These are phyloP conservation scores for Leucophenga maculata DNA, from an alignment of 2,888 invertebrate genomes.

Conservation along the genomic window DNA sequence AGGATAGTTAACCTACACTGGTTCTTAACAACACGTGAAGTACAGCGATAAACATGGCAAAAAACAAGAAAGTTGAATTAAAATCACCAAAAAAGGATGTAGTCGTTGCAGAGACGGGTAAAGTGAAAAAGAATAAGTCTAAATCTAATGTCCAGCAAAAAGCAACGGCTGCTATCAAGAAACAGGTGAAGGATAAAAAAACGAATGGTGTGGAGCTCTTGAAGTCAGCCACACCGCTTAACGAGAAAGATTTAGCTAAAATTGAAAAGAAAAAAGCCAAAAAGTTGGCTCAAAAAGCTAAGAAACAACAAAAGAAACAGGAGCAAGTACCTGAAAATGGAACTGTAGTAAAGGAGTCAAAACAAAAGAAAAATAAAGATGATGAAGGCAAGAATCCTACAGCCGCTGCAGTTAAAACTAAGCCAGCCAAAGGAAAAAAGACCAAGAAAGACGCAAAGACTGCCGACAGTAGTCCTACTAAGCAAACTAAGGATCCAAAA, in stretches of 20 bases:
- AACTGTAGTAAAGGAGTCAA: constrained; percentile 34
- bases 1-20: no score
- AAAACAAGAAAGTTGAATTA: constrained; percentile 42
- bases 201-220: background rate
- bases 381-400: constrained; percentile 9
- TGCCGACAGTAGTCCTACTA: no score
- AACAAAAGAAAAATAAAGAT: constrained; percentile 28
- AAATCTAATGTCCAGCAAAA: constrained; percentile 27
- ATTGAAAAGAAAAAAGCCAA: constrained; percentile 60
- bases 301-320: constrained; percentile 47
- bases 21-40: background rate
- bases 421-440: background rate
- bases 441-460: background rate
- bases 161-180: constrained; percentile 30
- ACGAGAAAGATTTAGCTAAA: constrained; percentile 46
- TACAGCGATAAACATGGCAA: constrained; percentile 43
- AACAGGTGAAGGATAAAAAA: constrained; percentile 26
- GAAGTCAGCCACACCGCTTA: constrained; percentile 18
- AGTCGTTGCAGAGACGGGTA: constrained; percentile 37
- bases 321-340: constrained; percentile 26
- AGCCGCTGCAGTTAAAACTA: no score
- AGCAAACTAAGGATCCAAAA: constrained; percentile 31
- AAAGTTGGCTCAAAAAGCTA: constrained; percentile 57
- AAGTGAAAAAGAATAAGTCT: constrained; percentile 41
- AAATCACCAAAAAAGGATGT: constrained; percentile 31